phyloP scores from a whole-genome alignment of 2,888 invertebrate species.

The Sialis fuliginosa region DNA sequence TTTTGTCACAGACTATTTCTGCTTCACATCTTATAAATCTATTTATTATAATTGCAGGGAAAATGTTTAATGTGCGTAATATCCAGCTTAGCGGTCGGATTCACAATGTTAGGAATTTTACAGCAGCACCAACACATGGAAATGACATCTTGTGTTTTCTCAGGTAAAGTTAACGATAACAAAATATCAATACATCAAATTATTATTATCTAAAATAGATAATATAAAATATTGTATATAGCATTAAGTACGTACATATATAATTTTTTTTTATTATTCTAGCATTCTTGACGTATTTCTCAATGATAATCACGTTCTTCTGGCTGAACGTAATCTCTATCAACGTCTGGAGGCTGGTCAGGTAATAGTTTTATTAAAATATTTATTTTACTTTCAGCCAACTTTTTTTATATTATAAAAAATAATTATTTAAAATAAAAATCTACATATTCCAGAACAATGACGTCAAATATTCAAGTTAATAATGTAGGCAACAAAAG shows the following conservation, averaged over 20 bases:
- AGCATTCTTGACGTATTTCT: conserved; percentile 39
- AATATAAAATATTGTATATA: no score
- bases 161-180: not conserved
- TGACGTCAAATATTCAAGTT: no score
- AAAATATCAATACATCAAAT: no score
- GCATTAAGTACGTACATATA: not conserved
- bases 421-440: not conserved
- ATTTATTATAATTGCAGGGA: conserved; percentile 31
- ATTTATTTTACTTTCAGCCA: not conserved
- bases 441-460: not conserved
- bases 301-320: conserved; percentile 50
- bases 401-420: no score
- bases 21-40: not conserved
- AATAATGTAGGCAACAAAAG: conserved; percentile 1
- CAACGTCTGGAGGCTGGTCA: conserved; percentile 44
- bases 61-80: conserved; percentile 43
- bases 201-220: no score
- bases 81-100: conserved; percentile 37
- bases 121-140: conserved; percentile 17
- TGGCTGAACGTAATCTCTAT: conserved; percentile 52
- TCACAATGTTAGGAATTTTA: conserved; percentile 35
- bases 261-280: conserved; percentile 13
- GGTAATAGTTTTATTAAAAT: conserved; percentile 30
- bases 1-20: not conserved
- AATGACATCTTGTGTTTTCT: not conserved